Evolutionary conservation across 2,113 vertebrate genomes (phyloP), one percentile per base, ranked within the genome.

Genomic region (Percina caprodes): DNA sequence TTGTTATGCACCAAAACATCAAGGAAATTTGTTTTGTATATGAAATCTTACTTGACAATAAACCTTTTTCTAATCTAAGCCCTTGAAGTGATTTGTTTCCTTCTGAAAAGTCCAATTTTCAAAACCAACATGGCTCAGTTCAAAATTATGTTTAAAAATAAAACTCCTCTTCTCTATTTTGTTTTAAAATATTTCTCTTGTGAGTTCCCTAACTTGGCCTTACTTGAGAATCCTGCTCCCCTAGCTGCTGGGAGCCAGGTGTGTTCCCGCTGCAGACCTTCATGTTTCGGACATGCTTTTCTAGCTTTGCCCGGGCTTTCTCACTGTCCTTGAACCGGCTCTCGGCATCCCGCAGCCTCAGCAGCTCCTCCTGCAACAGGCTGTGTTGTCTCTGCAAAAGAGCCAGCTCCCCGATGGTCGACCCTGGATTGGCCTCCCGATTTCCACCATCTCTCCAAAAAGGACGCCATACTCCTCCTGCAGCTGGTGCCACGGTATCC

Each of bases 361-460:
- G 89, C 66, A 98, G 93, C 92, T 97, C 97, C 54, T 97, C 97
- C 92, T 98, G 96, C 63, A 98, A 85, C 52, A 97, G 94, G 0
- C 94, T 88, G 52, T 98, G 97, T 1, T 98, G 97, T 30, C 96
- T 92, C 87, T 97, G 96, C 49, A 97, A 91, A 23, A 97, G 87
- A 0, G 95, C 94, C 85, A 97, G 93, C 55, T 97, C 97, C 4
- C 94, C 94, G 0, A 95, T 92, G 0, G 94, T 84, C 0, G 83
- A 89, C 4, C 70, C 79, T 0, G 90, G 86, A 0, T 71, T 60
- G 12, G 60, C 66, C 58, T 94, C 94, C 4, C 76, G 76, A n/a
- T 30, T 42, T 0, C 67, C 69, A 1, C 89, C 87, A 3, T 95
- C 94, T 5, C 93, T 86, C 9, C 95, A 95, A 18, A 94, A 92